These are phyloP conservation scores for Drosophila fuyamai DNA, from an alignment of 1,140 invertebrate genomes.

Conservation along the genomic window DNA sequence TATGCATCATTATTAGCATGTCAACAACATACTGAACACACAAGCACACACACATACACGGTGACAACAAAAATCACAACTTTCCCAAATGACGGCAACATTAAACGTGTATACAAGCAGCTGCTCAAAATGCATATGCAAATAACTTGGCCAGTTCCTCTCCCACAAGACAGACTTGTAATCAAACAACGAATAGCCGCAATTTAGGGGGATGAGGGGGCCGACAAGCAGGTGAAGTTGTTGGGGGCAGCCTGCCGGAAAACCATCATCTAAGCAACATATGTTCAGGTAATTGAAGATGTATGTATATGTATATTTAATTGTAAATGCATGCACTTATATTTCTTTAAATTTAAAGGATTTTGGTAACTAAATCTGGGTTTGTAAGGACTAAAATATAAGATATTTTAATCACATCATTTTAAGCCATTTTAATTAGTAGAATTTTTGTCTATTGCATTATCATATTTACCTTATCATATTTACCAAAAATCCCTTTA, in stretches of 20 bases:
- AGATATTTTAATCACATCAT: neutral
- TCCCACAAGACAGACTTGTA: constrained; percentile 71
- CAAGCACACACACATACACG: constrained; percentile 19
- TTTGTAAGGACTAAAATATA: neutral
- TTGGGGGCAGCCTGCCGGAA: constrained; percentile 46
- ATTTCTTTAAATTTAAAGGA: neutral
- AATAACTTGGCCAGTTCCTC: constrained; percentile 38
- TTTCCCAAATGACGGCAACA: constrained; percentile 72
- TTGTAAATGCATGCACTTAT: neutral
- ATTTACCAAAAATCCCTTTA: no score
- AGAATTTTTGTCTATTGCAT: no score
- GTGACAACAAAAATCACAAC: constrained; percentile 74
- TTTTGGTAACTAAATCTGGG: no score
- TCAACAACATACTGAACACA: constrained; percentile 52
- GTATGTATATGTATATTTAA: neutral
- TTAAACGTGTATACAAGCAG: constrained; percentile 55
- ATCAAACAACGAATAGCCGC: constrained; percentile 65
- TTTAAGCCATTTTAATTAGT: neutral
- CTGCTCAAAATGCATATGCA: constrained; percentile 62
- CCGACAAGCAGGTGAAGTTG: constrained; percentile 18
- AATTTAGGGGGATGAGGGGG: constrained; percentile 32
- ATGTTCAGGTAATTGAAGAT: constrained; percentile 40
- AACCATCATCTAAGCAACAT: constrained; percentile 47
- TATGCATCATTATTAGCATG: constrained; percentile 79
- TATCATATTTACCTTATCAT: no score